Base-by-base conservation (phyloP, 1,140 invertebrate genomes). In the Thaumetopoea pityocampa region DNA sequence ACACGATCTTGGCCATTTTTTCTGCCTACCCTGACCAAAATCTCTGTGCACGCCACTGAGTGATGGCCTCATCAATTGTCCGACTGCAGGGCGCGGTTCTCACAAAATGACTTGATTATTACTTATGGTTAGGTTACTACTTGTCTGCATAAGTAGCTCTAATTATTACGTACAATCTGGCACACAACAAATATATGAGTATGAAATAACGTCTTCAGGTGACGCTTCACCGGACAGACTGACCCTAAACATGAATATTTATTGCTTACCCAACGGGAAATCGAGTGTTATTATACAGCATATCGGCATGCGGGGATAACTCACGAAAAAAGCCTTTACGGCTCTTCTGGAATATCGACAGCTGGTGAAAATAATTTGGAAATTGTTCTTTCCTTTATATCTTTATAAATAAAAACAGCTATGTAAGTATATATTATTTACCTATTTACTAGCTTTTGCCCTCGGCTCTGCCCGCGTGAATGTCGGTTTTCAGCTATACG, bases 201-300 rank as follows among this genome's bases (percentile, higher is more conserved):
- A 47, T 19, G 44, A 43, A 57, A 57, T 51, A 51, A 57, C 49
- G 17, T 44, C 37, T 16, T 37, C 50, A 58, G 50, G 50, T 58
- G 54, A 46, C 46, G 38, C 3, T 24, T 15, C 17, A n/a, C n/a
- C n/a, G n/a, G n/a, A n/a, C n/a, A n/a, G 19, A 14, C 23, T 47
- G 41, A 43, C 48, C 50, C 37, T 29, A 22, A 43, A 43, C 50
- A 58, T 58, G 46, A 50, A 50, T 58, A 58, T 58, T 58, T 58
- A 58, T 58, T 41, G 40, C 5, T 5, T 20, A 1, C 35, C 43
- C 50, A 44, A 19, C 28, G 11, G 33, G 44, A 43, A 24, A 1
- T 8, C 27, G 28, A 29, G 19, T 32, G 16, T 22, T n/a, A 34
- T 27, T 18, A 30, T 30, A 38, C 28, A n/a, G 20, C 34, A 32